Evolutionary conservation across 2,113 vertebrate genomes (phyloP), one percentile per base, ranked within the genome.

Genomic region (Eira barbara): DNA sequence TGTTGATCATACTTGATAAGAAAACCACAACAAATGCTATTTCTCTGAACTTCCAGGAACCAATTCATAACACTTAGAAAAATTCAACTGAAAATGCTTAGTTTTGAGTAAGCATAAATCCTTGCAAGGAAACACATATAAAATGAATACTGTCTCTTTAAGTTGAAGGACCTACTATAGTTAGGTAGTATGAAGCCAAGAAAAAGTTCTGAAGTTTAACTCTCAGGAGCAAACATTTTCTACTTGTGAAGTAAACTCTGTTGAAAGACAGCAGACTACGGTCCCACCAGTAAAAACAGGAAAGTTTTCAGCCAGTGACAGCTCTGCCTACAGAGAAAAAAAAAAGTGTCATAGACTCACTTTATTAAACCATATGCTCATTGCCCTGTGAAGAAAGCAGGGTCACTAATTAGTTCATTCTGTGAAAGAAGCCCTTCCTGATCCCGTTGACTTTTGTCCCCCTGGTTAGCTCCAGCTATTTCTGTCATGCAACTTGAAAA

Each of bases 401-500:
- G 98, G 99, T 99, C 98, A 98, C 98, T 99, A 99, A 99, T 99
- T 99, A 99, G 99, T 99, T 99, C 99, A 99, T 99, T 98, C 98
- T 99, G 99, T 99, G 99, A 99, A 99, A 99, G 99, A 99, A 98
- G 98, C 98, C 99, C 98, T 99, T 99, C 99, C 98, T 99, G 98
- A 99, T 99, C 99, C 99, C 98, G 98, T 98, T 99, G 99, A 99
- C 99, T 99, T 99, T 98, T 99, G 99, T 99, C 99, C 99, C 99
- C 99, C 99, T 97, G 98, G 99, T 99, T 99, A 99, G 99, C 99
- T 99, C 99, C 99, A 99, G 99, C 99, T 99, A 99, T 99, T 99
- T 99, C 99, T 99, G 99, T 99, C 99, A 99, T 99, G 99, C 99
- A 99, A 99, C 99, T 99, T 99, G 99, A 99, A 99, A 99, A 99